Percentiles rank a stretch among this genome's conserved stretches.
phyloP scores from a whole-genome alignment of 2,888 invertebrate genomes.

The Drosophila leonis region DNA sequence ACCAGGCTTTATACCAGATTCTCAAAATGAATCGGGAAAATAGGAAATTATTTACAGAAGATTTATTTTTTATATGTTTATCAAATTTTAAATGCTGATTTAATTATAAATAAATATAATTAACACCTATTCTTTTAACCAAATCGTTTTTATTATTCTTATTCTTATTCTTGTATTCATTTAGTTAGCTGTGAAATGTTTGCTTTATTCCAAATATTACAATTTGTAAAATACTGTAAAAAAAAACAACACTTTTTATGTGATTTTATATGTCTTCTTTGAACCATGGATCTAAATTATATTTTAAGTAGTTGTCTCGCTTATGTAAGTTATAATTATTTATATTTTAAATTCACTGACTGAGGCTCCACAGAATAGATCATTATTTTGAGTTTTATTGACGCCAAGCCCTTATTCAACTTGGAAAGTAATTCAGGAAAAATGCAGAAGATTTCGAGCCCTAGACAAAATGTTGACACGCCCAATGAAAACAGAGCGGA shows the following conservation, averaged over 20 bases:
- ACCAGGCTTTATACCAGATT: too few relatives aligned
- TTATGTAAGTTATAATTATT: neutral
- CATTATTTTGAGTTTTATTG: neutral
- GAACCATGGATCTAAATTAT: slow-evolving; percentile 12
- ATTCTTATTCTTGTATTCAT: neutral
- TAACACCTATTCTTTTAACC: too few relatives aligned
- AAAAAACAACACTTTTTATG: neutral
- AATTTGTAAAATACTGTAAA: neutral
- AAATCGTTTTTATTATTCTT: too few relatives aligned
- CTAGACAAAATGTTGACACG: neutral
- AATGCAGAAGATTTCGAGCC: neutral
- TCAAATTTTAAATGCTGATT: too few relatives aligned
- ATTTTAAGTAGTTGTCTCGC: neutral
- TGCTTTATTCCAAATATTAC: neutral
- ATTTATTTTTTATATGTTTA: too few relatives aligned
- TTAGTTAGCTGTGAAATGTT: slow-evolving; percentile 1
- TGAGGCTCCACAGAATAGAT: neutral
- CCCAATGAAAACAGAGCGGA: neutral
- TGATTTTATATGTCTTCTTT: neutral
- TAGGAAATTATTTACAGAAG: too few relatives aligned
- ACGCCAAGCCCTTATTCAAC: neutral
- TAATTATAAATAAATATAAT: neutral
- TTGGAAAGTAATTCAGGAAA: neutral
- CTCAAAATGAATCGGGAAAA: too few relatives aligned
- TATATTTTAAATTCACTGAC: too few relatives aligned